phyloP scores from a whole-genome alignment of 2,888 invertebrate species.

The Pseudolycoriella hygida region DNA sequence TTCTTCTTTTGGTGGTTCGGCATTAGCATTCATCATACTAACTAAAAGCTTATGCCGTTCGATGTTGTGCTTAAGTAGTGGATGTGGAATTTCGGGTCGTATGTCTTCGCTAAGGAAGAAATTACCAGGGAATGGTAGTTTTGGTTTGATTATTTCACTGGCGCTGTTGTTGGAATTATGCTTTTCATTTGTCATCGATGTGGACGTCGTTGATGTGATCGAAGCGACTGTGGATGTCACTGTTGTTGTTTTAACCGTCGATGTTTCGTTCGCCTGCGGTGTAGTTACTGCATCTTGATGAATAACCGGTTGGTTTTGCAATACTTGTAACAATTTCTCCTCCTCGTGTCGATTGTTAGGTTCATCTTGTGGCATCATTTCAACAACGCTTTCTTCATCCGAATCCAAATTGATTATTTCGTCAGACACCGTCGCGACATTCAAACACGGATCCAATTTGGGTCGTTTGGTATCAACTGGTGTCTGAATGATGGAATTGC shows the following conservation, averaged over 20 bases:
- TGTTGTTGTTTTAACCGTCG: background rate
- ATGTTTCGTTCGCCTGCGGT: background rate
- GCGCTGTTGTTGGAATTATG: background rate
- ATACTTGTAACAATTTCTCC: too few relatives aligned
- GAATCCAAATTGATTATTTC: conserved; percentile 3
- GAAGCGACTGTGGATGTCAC: background rate
- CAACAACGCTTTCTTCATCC: background rate
- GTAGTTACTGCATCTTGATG: too few relatives aligned
- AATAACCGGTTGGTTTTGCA: too few relatives aligned
- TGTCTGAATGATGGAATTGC: background rate
- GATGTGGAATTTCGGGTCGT: conserved; percentile 1
- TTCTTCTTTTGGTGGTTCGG: background rate
- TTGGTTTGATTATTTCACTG: background rate
- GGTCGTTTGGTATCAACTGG: background rate
- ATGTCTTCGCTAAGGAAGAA: background rate
- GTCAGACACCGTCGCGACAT: background rate
- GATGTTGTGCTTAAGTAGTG: conserved; percentile 2
- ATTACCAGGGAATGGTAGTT: background rate
- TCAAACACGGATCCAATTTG: background rate
- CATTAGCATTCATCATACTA: conserved; percentile 2
- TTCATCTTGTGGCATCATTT: too few relatives aligned
- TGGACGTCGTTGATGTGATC: background rate
- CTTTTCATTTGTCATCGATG: background rate
- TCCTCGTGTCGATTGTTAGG: too few relatives aligned
- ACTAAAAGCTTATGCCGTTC: conserved; percentile 3